These are phyloP conservation scores for Ahaetulla prasina DNA, from an alignment of 2,113 vertebrate genomes.

Conservation along the genomic window DNA sequence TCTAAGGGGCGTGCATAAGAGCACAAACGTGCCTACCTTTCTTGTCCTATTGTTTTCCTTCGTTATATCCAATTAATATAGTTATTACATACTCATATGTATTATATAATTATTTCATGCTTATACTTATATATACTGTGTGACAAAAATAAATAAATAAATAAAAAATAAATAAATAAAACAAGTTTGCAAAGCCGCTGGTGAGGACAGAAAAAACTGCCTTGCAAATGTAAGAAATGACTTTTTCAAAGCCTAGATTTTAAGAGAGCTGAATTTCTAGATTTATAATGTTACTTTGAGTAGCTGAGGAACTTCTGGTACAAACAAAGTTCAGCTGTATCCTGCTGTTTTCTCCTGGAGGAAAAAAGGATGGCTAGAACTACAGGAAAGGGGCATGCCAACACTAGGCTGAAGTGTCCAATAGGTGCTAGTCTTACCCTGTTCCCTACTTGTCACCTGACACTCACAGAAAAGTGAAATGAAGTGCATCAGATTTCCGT, in stretches of 20 bases:
- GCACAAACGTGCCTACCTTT: too few relatives aligned
- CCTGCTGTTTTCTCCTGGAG: neutral
- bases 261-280: neutral
- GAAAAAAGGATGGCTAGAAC: neutral
- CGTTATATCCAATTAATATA: too few relatives aligned
- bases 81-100: too few relatives aligned
- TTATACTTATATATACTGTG: too few relatives aligned
- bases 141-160: too few relatives aligned
- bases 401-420: neutral
- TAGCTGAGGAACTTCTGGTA: neutral
- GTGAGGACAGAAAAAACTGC: neutral
- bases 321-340: neutral
- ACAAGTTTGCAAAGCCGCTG: neutral
- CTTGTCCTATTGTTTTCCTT: too few relatives aligned
- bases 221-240: neutral
- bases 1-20: too few relatives aligned
- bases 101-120: too few relatives aligned
- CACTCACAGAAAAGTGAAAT: neutral
- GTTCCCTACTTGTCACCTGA: neutral
- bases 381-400: neutral
- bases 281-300: neutral
- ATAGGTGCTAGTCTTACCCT: neutral
- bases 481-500: neutral
- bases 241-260: neutral
- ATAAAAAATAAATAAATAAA: too few relatives aligned